phyloP scores from a whole-genome alignment of 2,113 vertebrate genomes.

The Tautogolabrus adspersus region DNA sequence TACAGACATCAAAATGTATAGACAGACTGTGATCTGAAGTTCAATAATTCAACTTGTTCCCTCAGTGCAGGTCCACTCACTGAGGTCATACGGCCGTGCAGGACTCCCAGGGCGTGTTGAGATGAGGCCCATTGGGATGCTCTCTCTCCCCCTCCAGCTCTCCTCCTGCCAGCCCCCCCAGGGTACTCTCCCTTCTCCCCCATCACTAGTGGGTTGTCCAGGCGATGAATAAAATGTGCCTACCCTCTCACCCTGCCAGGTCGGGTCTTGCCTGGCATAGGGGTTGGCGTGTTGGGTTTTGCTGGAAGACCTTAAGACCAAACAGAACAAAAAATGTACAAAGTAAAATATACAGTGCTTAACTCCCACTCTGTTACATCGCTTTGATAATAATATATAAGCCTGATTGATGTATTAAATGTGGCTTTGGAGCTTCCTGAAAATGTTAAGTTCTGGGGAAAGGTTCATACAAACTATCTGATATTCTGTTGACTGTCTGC shows the following conservation, averaged over 20 bases:
- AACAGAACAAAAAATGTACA: not conserved
- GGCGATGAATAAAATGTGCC: constrained; percentile 4
- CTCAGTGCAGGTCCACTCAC: constrained; percentile 38
- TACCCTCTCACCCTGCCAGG: constrained; percentile 24
- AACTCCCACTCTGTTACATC: too few relatives aligned
- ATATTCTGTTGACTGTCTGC: too few relatives aligned
- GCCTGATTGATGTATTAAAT: too few relatives aligned
- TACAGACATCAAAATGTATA: too few relatives aligned
- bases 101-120: constrained; percentile 31
- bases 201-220: constrained; percentile 4
- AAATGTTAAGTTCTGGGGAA: too few relatives aligned
- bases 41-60: too few relatives aligned
- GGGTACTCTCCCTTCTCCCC: constrained; percentile 16
- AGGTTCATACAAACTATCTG: too few relatives aligned
- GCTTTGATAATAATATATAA: too few relatives aligned
- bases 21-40: too few relatives aligned
- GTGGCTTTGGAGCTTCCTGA: too few relatives aligned
- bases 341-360: not conserved
- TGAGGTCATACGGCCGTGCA: constrained; percentile 46
- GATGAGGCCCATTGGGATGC: constrained; percentile 66
- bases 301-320: constrained; percentile 48
- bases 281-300: constrained; percentile 72
- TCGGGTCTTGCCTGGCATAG: constrained; percentile 51
- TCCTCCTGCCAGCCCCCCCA: constrained; percentile 56
- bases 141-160: constrained; percentile 64